phyloP scores from a whole-genome alignment of 2,888 invertebrate genomes.

The Orgyia antiqua region DNA sequence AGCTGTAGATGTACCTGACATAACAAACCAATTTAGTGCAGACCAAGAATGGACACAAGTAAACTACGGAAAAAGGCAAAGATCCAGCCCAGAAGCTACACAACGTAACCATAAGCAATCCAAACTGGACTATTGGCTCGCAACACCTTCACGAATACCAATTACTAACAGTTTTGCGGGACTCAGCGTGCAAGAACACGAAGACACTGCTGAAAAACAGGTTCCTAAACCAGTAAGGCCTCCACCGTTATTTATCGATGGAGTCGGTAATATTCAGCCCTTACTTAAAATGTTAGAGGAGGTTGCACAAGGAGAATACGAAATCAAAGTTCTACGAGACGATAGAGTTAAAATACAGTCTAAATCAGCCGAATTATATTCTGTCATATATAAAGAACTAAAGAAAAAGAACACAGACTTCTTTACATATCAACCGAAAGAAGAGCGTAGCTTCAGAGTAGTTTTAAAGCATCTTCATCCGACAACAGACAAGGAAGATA shows the following conservation, averaged over 20 bases:
- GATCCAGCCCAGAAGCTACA: background rate
- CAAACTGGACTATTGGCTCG: constrained; percentile 10
- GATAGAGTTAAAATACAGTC: constrained; percentile 12
- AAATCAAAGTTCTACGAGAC: constrained; percentile 9
- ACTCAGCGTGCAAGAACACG: background rate
- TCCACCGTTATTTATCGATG: too few relatives aligned
- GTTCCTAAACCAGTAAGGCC: too few relatives aligned
- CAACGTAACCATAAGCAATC: constrained; percentile 5
- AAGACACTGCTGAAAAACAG: background rate
- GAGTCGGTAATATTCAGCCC: constrained; percentile 13
- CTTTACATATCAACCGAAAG: constrained; percentile 11
- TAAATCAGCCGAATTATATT: constrained; percentile 8
- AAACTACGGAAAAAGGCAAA: constrained; percentile 1
- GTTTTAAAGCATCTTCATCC: constrained; percentile 14
- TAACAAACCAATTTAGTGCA: constrained; percentile 2
- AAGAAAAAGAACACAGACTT: constrained; percentile 8
- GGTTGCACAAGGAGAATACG: constrained; percentile 6
- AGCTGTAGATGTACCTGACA: background rate
- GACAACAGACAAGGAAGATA: constrained; percentile 12
- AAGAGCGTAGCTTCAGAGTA: constrained; percentile 11
- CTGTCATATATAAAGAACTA: constrained; percentile 8
- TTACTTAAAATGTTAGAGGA: constrained; percentile 10
- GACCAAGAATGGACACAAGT: constrained; percentile 8
- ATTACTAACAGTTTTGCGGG: constrained; percentile 4
- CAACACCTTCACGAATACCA: constrained; percentile 7